Conservation (phyloP, 64 coral and sea anemone genomes). For the Orbicella faveolata region DNA sequence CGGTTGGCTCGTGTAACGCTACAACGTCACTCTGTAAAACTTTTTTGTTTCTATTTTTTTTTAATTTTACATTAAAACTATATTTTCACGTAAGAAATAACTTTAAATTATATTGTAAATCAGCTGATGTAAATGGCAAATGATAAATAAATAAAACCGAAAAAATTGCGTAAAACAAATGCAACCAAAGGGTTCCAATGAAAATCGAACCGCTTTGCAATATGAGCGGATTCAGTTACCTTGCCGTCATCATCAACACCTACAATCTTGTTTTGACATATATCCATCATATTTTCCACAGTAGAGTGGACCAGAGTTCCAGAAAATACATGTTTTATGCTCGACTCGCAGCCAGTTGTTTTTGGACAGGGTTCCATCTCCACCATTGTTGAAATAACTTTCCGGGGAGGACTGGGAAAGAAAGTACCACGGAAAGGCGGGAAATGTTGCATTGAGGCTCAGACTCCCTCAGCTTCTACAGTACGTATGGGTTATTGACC, state of each 20-base stretch:
- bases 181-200: neutral
- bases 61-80: no score
- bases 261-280: constrained; percentile 25
- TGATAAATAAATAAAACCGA: no score
- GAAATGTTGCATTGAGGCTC: neutral
- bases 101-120: no score
- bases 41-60: no score
- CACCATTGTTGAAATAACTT: neutral
- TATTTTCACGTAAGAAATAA: no score
- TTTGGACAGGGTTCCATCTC: neutral
- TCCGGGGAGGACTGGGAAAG: neutral
- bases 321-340: constrained; percentile 27
- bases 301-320: constrained; percentile 55
- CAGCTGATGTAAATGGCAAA: no score
- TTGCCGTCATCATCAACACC: constrained; percentile 40
- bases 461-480: neutral
- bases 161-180: no score
- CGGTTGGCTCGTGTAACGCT: no score
- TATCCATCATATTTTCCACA: constrained; percentile 2
- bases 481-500: no score
- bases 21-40: no score
- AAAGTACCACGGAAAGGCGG: neutral
- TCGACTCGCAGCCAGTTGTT: neutral
- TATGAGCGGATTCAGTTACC: neutral
- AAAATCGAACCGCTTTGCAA: neutral